phyloP scores from a whole-genome alignment of 1,140 invertebrate genomes.

The Sitobion miscanthi region DNA sequence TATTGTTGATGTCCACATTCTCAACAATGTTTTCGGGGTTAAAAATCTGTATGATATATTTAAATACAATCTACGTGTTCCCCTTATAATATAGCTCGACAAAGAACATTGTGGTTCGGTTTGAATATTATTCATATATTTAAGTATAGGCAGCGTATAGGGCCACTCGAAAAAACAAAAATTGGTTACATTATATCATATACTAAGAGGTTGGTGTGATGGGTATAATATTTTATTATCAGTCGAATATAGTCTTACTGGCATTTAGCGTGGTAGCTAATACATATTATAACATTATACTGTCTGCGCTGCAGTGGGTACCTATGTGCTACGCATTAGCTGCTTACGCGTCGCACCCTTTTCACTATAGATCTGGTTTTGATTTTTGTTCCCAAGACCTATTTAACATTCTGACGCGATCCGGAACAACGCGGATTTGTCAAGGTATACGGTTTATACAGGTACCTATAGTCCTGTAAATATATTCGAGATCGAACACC shows the following conservation, averaged over 20 bases:
- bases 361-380: slow-evolving; percentile 28
- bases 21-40: too few relatives aligned
- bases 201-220: background rate
- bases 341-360: background rate
- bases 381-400: slow-evolving; percentile 49
- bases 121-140: too few relatives aligned
- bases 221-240: background rate
- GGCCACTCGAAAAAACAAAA: background rate
- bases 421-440: slow-evolving; percentile 51
- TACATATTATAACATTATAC: background rate
- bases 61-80: background rate
- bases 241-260: background rate
- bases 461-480: background rate
- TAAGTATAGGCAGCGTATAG: too few relatives aligned
- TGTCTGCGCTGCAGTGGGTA: background rate
- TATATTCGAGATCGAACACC: slow-evolving; percentile 41
- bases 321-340: background rate
- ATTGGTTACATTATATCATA: background rate
- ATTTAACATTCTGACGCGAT: slow-evolving; percentile 49
- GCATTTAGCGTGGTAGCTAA: background rate
- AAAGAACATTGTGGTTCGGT: background rate
- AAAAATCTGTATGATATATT: background rate
- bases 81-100: background rate
- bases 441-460: slow-evolving; percentile 36
- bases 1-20: background rate